Conservation (phyloP, 2,797 vertebrate species). For the Picus viridis region DNA sequence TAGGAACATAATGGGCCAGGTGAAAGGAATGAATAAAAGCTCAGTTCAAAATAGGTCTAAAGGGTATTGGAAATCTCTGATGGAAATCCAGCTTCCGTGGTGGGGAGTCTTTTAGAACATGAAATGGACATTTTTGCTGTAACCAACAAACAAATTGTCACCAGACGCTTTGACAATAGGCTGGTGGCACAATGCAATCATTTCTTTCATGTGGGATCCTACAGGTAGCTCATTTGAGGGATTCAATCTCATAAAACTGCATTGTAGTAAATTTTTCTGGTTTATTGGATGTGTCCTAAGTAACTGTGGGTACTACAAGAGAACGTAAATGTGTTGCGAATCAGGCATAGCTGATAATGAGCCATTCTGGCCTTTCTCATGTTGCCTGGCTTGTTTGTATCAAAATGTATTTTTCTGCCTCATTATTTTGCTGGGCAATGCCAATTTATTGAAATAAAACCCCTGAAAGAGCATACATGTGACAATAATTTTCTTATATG, state of each 20-base stretch:
- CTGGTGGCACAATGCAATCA: not conserved
- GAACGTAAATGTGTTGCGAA: not conserved
- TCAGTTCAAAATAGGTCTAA: not conserved
- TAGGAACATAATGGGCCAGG: not conserved
- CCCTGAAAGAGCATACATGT: not conserved
- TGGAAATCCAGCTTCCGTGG: not conserved
- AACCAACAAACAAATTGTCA: not conserved
- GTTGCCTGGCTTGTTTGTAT: not conserved
- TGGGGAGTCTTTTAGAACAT: not conserved
- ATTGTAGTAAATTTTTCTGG: not conserved
- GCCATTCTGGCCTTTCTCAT: not conserved
- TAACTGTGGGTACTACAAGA: not conserved
- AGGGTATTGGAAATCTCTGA: not conserved
- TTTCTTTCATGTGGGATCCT: not conserved
- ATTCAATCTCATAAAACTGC: not conserved
- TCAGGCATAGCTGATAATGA: not conserved
- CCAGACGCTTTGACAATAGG: not conserved
- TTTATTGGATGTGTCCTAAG: constrained; percentile 5
- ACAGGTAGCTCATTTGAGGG: not conserved
- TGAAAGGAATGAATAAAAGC: constrained; percentile 6
- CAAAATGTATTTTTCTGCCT: not conserved
- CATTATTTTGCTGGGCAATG: not conserved
- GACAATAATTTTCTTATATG: not conserved
- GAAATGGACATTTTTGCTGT: not conserved
- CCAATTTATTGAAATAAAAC: constrained; percentile 11